phyloP scores from a whole-genome alignment of 2,113 vertebrate species.

The Corythoichthys haematopterus region DNA sequence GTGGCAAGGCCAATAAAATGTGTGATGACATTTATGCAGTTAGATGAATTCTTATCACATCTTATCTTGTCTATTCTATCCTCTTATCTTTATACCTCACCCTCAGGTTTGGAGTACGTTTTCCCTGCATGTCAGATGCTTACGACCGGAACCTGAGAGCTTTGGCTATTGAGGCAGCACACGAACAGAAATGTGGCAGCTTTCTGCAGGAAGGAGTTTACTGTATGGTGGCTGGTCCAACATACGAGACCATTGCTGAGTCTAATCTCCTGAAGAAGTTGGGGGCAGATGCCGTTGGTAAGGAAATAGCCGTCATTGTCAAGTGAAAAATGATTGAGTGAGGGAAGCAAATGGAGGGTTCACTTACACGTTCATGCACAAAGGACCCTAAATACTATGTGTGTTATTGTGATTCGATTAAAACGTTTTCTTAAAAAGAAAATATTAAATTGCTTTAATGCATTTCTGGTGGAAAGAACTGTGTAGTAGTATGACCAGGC shows the following conservation, averaged over 20 bases:
- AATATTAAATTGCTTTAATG: too few species aligned
- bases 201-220: constrained; percentile 72
- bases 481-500: too few species aligned
- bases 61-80: not conserved
- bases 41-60: not conserved
- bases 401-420: too few species aligned
- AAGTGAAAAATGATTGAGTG: not conserved
- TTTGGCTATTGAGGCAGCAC: constrained; percentile 50
- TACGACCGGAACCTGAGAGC: constrained; percentile 62
- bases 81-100: not conserved
- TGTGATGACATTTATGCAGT: not conserved
- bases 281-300: constrained; percentile 75
- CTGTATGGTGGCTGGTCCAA: constrained; percentile 72
- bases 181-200: constrained; percentile 48
- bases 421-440: too few species aligned
- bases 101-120: constrained; percentile 72
- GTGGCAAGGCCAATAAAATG: not conserved
- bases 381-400: too few species aligned
- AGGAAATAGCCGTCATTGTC: constrained; percentile 34
- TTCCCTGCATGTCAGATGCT: constrained; percentile 77
- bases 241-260: constrained; percentile 74
- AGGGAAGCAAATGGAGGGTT: not conserved
- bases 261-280: constrained; percentile 58
- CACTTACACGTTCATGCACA: too few species aligned
- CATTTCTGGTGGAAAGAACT: too few species aligned